phyloP scores from a whole-genome alignment of 2,888 invertebrate genomes.

The Phortica okadai region DNA sequence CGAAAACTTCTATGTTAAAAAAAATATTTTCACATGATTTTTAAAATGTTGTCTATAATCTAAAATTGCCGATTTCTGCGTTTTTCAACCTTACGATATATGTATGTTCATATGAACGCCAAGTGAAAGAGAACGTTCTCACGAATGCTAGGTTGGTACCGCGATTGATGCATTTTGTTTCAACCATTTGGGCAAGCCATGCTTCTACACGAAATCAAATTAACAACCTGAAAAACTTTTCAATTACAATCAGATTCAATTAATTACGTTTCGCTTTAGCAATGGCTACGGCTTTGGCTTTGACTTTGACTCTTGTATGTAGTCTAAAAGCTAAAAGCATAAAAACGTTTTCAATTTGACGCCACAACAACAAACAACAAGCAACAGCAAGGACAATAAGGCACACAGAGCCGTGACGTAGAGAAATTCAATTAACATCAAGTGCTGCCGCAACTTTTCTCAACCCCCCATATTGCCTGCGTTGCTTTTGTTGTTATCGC shows the following conservation, averaged over 20 bases:
- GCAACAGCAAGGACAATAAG: constrained; percentile 3
- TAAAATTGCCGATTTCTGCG: neutral
- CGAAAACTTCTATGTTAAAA: too few relatives aligned
- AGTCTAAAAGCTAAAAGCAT: constrained; percentile 57
- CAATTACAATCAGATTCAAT: constrained; percentile 70
- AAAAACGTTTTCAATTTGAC: constrained; percentile 59
- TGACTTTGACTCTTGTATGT: constrained; percentile 39
- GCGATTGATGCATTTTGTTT: too few relatives aligned
- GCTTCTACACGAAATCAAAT: constrained; percentile 20
- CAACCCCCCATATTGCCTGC: neutral
- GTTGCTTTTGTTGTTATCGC: constrained; percentile 8
- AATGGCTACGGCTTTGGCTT: constrained; percentile 33
- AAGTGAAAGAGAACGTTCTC: too few relatives aligned
- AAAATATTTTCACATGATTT: too few relatives aligned
- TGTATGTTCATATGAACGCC: too few relatives aligned
- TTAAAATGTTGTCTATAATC: neutral
- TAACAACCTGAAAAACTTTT: constrained; percentile 56
- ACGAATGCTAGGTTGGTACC: too few relatives aligned
- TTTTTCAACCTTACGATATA: too few relatives aligned
- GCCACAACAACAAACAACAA: constrained; percentile 36
- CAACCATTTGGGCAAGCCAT: too few relatives aligned
- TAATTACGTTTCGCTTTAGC: constrained; percentile 57
- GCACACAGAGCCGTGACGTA: constrained; percentile 30
- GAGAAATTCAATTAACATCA: constrained; percentile 76
- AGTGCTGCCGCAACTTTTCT: constrained; percentile 61